A percentile compares a stretch with the other conserved stretches of the same genome.
Conservation (phyloP, 2,888 invertebrate species). For the Drosophila lacicola region DNA sequence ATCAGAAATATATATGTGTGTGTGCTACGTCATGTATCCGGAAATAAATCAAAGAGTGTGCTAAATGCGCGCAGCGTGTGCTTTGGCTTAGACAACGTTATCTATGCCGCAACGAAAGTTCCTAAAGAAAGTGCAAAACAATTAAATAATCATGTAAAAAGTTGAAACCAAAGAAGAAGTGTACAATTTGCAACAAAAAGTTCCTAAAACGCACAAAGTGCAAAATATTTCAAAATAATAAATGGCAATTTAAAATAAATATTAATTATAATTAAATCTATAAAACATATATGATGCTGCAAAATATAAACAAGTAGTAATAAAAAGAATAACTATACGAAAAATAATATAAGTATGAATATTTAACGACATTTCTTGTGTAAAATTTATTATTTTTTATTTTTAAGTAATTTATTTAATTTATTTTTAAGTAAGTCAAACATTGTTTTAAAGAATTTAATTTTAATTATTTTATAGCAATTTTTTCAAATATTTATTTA, state of each 20-base stretch:
- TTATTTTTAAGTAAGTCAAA: no score
- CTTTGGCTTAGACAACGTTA: neutral
- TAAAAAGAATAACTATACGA: neutral
- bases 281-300: neutral
- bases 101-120: conserved; percentile 56
- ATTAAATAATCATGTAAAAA: neutral
- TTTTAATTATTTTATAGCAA: no score
- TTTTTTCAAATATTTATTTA: no score
- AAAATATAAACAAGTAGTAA: neutral
- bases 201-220: conserved; percentile 60
- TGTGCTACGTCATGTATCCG: conserved; percentile 11
- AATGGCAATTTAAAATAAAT: conserved; percentile 1
- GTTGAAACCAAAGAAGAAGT: conserved; percentile 6
- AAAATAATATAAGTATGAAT: neutral
- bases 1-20: neutral
- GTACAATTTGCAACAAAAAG: conserved; percentile 46
- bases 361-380: no score
- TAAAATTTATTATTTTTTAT: no score
- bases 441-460: no score
- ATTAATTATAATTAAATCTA: neutral
- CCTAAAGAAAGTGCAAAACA: conserved; percentile 61
- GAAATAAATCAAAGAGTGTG: conserved; percentile 15
- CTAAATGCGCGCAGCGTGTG: conserved; percentile 8
- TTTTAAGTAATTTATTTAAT: no score
- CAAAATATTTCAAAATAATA: conserved; percentile 21